Percentiles rank a stretch among this genome's conserved stretches.
Conservation (phyloP, 2,113 vertebrate genomes). For the Larimichthys polyactis region DNA sequence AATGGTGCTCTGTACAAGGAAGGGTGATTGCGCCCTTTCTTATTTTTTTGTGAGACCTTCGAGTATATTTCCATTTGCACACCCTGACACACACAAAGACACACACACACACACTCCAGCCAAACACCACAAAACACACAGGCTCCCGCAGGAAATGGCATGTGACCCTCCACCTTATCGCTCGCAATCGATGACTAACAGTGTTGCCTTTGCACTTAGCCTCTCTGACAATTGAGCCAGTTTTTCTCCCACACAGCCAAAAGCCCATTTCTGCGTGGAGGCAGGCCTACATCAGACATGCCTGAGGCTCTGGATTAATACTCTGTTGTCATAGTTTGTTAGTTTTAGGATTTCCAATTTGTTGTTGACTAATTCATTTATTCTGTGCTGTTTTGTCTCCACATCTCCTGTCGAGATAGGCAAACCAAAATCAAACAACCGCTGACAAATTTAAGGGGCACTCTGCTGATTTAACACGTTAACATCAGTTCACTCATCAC, state of each 20-base stretch:
- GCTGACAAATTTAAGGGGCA: not conserved
- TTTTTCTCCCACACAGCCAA: slow-evolving; percentile 41
- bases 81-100: not conserved
- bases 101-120: not conserved
- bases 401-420: not conserved
- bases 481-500: not conserved
- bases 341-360: slow-evolving; percentile 23
- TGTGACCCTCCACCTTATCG: slow-evolving; percentile 50
- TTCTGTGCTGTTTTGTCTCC: slow-evolving; percentile 4
- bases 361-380: slow-evolving; percentile 6
- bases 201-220: slow-evolving; percentile 49
- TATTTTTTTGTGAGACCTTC: slow-evolving; percentile 29
- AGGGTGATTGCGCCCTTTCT: slow-evolving; percentile 39
- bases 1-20: slow-evolving; percentile 4
- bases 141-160: slow-evolving; percentile 37
- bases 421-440: not conserved
- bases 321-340: slow-evolving; percentile 29
- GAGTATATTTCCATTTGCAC: slow-evolving; percentile 11
- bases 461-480: not conserved
- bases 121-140: slow-evolving; percentile 15
- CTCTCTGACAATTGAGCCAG: slow-evolving; percentile 43
- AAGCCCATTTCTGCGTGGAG: slow-evolving; percentile 23
- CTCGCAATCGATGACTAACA: slow-evolving; percentile 50
- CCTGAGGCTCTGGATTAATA: slow-evolving; percentile 34
- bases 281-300: slow-evolving; percentile 8